Evolutionary conservation across 1,140 invertebrate genomes (phyloP).

Genomic region (Rhagoletis zephyria): DNA sequence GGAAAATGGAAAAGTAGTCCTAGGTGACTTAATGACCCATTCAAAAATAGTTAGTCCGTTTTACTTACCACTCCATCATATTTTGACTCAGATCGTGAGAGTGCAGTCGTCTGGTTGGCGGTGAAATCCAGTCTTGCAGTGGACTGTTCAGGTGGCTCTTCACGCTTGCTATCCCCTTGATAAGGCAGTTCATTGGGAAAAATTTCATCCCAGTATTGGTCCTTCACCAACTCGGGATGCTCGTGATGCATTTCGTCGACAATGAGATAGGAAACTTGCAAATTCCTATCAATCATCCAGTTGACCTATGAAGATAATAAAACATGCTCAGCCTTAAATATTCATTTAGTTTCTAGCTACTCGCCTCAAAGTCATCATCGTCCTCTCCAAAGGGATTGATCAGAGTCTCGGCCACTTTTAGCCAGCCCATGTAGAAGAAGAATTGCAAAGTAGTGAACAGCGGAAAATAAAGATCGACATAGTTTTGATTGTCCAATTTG

Average conservation of each 20-base stretch:
- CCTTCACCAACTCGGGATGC: constrained; percentile 86
- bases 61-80: constrained; percentile 40
- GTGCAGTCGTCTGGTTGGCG: not conserved
- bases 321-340: not conserved
- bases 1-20: too few species aligned
- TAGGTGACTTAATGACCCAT: too few species aligned
- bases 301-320: constrained; percentile 77
- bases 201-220: constrained; percentile 92
- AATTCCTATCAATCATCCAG: constrained; percentile 90
- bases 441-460: constrained; percentile 86
- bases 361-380: constrained; percentile 80
- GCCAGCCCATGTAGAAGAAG: constrained; percentile 91
- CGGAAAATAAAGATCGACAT: constrained; percentile 84
- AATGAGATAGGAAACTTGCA: constrained; percentile 89
- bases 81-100: constrained; percentile 6
- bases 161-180: constrained; percentile 50
- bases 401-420: constrained; percentile 86
- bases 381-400: constrained; percentile 92
- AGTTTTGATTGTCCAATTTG: constrained; percentile 67
- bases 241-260: constrained; percentile 94
- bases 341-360: not conserved
- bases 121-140: constrained; percentile 52
- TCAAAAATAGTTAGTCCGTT: not conserved
- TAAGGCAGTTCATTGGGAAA: constrained; percentile 79
- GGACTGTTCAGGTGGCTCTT: constrained; percentile 54